Evolutionary conservation across 2,113 vertebrate genomes (phyloP).

Genomic region (Sapayoa aenigma): DNA sequence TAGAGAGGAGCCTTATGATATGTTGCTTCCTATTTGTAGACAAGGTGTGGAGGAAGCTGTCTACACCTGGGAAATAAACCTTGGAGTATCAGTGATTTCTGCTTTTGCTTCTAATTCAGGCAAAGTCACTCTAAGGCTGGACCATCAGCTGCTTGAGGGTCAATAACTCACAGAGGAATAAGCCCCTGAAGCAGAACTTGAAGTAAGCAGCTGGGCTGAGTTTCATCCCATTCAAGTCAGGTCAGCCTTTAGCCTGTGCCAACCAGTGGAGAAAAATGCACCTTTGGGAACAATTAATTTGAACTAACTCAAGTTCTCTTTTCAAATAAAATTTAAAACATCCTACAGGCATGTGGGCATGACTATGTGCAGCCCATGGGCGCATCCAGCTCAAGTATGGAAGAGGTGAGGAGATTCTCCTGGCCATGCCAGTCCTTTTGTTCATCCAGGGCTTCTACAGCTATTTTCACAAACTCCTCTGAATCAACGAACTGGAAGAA

Average conservation of each 20-base stretch:
- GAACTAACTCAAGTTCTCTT: not conserved
- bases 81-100: not conserved
- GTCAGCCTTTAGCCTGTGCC: not conserved
- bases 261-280: not conserved
- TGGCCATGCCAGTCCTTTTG: not conserved
- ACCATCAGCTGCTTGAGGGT: not conserved
- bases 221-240: not conserved
- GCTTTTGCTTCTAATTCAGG: not conserved
- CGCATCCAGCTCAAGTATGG: not conserved
- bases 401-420: not conserved
- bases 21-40: accelerated
- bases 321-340: not conserved
- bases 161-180: not conserved
- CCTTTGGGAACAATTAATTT: not conserved
- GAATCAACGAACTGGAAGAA: not conserved
- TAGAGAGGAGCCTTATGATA: not conserved
- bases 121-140: not conserved
- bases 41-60: not conserved
- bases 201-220: not conserved
- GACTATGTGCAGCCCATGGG: not conserved
- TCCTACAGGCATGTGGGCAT: accelerated
- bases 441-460: not conserved
- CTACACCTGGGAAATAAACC: not conserved
- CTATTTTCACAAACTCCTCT: not conserved
- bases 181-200: not conserved